Evolutionary conservation across 2,113 vertebrate genomes (phyloP).

Genomic region (Elephas maximus): DNA sequence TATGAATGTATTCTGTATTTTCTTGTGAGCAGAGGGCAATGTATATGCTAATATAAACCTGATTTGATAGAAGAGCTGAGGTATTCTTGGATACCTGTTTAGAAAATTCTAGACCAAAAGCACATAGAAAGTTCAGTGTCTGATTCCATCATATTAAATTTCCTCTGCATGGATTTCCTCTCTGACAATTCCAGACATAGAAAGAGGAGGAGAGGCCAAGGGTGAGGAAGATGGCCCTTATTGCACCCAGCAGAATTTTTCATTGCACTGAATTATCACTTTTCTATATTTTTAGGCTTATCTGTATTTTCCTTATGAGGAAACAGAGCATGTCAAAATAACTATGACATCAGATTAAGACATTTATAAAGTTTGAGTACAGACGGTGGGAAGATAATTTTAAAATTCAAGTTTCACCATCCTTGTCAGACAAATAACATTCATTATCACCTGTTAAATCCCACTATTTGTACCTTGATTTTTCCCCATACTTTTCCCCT

Average conservation of each 20-base stretch:
- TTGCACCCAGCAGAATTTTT: background rate
- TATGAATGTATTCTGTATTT: background rate
- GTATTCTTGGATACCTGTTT: background rate
- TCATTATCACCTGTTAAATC: background rate
- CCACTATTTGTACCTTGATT: background rate
- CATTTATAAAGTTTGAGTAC: background rate
- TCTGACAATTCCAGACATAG: background rate
- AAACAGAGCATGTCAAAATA: background rate
- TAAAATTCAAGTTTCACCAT: background rate
- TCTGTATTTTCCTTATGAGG: background rate
- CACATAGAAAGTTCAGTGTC: background rate
- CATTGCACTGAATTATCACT: background rate
- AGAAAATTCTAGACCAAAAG: background rate
- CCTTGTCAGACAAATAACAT: background rate
- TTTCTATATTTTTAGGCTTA: background rate
- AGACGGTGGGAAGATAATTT: constrained; percentile 39
- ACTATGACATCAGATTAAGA: background rate
- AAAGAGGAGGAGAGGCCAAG: background rate
- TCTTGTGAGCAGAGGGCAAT: background rate
- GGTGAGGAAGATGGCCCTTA: background rate
- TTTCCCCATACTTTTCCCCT: background rate
- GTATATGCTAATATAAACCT: background rate
- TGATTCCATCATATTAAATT: background rate
- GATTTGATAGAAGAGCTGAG: background rate
- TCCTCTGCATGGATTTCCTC: background rate